These are phyloP conservation scores for Scaptomyza parva DNA, from an alignment of 2,888 invertebrate genomes.

Conservation along the genomic window DNA sequence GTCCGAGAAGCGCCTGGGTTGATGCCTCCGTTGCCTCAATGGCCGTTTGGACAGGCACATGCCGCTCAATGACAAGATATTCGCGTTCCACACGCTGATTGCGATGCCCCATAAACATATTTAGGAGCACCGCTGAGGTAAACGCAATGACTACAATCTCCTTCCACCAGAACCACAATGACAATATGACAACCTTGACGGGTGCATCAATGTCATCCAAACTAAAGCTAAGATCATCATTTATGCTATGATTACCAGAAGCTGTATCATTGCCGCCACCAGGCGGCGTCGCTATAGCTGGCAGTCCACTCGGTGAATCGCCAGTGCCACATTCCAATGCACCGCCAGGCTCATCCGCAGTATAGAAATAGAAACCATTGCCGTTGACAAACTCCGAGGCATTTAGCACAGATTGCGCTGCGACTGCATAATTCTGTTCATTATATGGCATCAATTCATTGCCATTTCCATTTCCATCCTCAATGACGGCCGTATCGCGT, in stretches of 20 bases:
- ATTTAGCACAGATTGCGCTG: slow-evolving; percentile 91
- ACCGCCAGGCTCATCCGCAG: slow-evolving; percentile 84
- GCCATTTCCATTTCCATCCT: slow-evolving; percentile 15
- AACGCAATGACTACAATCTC: slow-evolving; percentile 92
- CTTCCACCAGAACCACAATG: slow-evolving; percentile 94
- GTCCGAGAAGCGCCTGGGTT: slow-evolving; percentile 75
- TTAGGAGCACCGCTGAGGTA: slow-evolving; percentile 89
- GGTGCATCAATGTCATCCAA: slow-evolving; percentile 87
- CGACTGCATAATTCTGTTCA: slow-evolving; percentile 85
- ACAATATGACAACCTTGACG: slow-evolving; percentile 89
- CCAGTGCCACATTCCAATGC: slow-evolving; percentile 6
- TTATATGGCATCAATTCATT: slow-evolving; percentile 81
- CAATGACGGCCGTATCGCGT: slow-evolving; percentile 36
- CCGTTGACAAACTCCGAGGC: slow-evolving; percentile 90
- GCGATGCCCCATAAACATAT: slow-evolving; percentile 87
- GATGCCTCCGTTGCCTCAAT: slow-evolving; percentile 83
- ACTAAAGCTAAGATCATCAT: slow-evolving; percentile 79
- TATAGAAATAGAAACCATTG: slow-evolving; percentile 92
- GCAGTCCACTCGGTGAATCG: slow-evolving; percentile 24
- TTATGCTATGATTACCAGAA: slow-evolving; percentile 58
- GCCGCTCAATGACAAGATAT: slow-evolving; percentile 84
- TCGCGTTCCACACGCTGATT: slow-evolving; percentile 79
- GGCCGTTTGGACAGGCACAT: slow-evolving; percentile 83
- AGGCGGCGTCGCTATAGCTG: slow-evolving; percentile 46
- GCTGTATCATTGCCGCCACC: slow-evolving; percentile 36